Base-by-base conservation (phyloP, 1,140 invertebrate species). In the Homarus americanus region DNA sequence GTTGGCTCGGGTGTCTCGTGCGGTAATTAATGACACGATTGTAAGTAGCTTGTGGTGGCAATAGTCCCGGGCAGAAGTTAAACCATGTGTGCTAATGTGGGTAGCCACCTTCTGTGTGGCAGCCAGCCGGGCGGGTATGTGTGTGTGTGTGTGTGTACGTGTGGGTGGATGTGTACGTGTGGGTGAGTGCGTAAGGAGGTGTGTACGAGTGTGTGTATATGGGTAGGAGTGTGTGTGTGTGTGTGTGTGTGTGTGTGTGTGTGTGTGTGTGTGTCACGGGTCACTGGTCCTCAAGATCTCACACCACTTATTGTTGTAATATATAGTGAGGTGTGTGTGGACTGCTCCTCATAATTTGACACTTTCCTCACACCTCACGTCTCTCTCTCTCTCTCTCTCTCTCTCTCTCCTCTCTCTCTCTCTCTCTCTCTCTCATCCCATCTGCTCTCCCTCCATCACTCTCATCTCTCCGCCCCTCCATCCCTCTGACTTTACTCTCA, bases 11-110 rank as follows among this genome's bases (percentile, higher is more conserved):
- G n/a, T n/a, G n/a, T n/a, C n/a, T n/a, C n/a, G n/a, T n/a, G n/a
- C n/a, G n/a, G n/a, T n/a, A n/a, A n/a, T n/a, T n/a, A n/a, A n/a
- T n/a, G n/a, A n/a, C n/a, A n/a, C n/a, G n/a, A n/a, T n/a, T n/a
- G n/a, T n/a, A 15, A 49, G 5, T 49, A 7, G 44, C 44, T 7
- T 17, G 53, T 15, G 83, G 28, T 75, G 83, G 83, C 83, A 85
- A 72, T 44, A 72, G 38, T 17, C 69, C 17, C 20, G 83, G 58
- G 83, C 69, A 85, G 83, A 85, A 75, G 83, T 85, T 85, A 75
- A 85, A 75, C 83, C 69, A 85, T 85, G 83, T 85, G 83, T 75
- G 66, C 40, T 85, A 75, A 85, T 85, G 83, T 85, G 83, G 83
- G 83, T 85, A 75, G 83, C 83, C 69, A 75, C 83, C 83, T 85